phyloP scores from a whole-genome alignment of 1,140 invertebrate genomes.

The Uloborus diversus region DNA sequence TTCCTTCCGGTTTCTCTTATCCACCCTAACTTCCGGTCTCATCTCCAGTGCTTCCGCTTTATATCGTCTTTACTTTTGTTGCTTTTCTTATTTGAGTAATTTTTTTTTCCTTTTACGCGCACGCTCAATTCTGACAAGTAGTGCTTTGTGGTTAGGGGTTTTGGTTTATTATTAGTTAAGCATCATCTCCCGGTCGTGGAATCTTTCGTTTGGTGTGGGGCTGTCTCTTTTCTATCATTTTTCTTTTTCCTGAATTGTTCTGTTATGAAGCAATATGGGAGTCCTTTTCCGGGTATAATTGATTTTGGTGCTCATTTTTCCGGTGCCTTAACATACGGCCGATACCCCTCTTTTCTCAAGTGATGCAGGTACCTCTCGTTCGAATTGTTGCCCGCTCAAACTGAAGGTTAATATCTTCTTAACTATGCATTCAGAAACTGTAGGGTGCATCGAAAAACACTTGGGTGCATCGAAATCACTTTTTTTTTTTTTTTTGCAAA shows the following conservation, averaged over 20 bases:
- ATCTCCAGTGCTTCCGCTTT: constrained; percentile 50
- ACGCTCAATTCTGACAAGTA: constrained; percentile 3
- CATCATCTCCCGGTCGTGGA: background rate
- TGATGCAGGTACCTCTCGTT: too few species aligned
- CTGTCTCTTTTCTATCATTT: constrained; percentile 39
- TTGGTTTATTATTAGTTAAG: constrained; percentile 48
- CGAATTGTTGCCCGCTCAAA: too few species aligned
- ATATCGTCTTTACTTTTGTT: constrained; percentile 16
- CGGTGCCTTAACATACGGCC: constrained; percentile 22
- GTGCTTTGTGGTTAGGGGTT: constrained; percentile 37
- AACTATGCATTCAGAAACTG: too few species aligned
- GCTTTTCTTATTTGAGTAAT: background rate
- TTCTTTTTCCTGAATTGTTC: constrained; percentile 37
- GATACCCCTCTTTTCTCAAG: background rate
- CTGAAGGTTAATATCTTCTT: too few species aligned
- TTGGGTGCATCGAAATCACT: too few species aligned
- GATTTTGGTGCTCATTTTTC: constrained; percentile 38
- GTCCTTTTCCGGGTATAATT: constrained; percentile 41
- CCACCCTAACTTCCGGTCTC: constrained; percentile 49
- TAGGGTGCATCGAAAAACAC: too few species aligned
- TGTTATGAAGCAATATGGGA: constrained; percentile 44
- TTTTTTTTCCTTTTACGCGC: background rate
- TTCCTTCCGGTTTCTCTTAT: constrained; percentile 52
- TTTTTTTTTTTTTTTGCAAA: too few species aligned
- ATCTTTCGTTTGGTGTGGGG: background rate